A percentile compares a stretch with the other conserved stretches of the same genome.
These are phyloP conservation scores for Paralvinella palmiformis DNA, from an alignment of 1,140 invertebrate genomes.

Conservation along the genomic window DNA sequence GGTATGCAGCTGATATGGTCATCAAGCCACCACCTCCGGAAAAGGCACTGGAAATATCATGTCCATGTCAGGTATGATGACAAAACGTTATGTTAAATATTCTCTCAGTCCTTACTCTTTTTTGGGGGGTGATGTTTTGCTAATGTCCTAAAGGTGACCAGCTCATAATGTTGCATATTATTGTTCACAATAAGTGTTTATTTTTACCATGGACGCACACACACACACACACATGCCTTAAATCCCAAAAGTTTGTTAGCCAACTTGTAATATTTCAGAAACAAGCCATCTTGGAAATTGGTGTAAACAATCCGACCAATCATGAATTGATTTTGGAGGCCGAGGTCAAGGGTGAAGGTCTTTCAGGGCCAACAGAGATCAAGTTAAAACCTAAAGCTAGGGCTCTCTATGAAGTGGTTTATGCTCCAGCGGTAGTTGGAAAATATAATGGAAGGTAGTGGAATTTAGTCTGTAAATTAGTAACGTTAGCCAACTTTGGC, in stretches of 20 bases:
- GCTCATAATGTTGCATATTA: too few species aligned
- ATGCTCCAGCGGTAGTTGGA: constrained; percentile 38
- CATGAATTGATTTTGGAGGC: constrained; percentile 36
- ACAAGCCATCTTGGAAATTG: constrained; percentile 38
- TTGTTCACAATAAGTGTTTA: too few species aligned
- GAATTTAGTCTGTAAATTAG: too few species aligned
- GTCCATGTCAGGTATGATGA: constrained; percentile 40
- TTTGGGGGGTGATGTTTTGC: too few species aligned
- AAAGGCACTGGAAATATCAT: constrained; percentile 34
- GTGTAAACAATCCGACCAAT: constrained; percentile 43
- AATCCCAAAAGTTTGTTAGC: background rate
- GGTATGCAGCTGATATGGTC: constrained; percentile 44
- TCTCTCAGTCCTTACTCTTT: too few species aligned
- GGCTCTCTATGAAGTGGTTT: constrained; percentile 41
- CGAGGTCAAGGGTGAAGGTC: constrained; percentile 32
- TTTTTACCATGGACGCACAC: background rate
- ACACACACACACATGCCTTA: background rate
- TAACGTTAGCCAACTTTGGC: too few species aligned
- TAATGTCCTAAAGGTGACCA: too few species aligned
- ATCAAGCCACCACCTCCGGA: constrained; percentile 43
- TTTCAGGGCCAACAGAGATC: constrained; percentile 33
- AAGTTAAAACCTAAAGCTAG: constrained; percentile 34
- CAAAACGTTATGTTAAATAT: background rate
- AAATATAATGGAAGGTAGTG: constrained; percentile 39
- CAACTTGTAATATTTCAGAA: constrained; percentile 33